Percentiles rank a stretch among this genome's conserved stretches.
phyloP scores from a whole-genome alignment of 1,140 invertebrate species.

The Eriosoma lanigerum region DNA sequence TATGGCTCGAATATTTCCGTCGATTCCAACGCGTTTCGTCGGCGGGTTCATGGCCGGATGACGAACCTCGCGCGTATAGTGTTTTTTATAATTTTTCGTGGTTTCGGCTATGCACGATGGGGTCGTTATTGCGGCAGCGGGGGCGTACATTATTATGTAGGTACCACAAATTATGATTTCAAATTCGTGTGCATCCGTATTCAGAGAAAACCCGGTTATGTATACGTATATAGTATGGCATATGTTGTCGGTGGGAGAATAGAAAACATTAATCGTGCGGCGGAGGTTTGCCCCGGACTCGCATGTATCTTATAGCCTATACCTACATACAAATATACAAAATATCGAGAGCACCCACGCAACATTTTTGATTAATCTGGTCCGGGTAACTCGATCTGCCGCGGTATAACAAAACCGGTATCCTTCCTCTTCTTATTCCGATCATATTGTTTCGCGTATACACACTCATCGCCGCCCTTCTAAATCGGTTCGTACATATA shows the following conservation, averaged over 20 bases:
- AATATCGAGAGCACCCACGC: slow-evolving; percentile 42
- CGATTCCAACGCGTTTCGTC: too few species aligned
- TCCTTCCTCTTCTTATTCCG: background rate
- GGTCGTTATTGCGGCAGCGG: background rate
- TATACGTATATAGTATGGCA: too few species aligned
- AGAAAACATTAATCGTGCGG: slow-evolving; percentile 46
- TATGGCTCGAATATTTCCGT: too few species aligned
- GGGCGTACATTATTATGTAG: background rate
- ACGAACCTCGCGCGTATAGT: background rate
- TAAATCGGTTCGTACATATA: background rate
- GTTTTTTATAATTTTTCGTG: background rate
- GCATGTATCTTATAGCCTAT: background rate
- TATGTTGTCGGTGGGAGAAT: background rate
- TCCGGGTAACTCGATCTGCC: slow-evolving; percentile 39
- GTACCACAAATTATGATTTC: slow-evolving; percentile 16
- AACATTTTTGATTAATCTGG: slow-evolving; percentile 51
- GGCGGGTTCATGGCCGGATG: background rate
- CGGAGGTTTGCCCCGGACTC: slow-evolving; percentile 27
- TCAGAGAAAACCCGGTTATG: too few species aligned
- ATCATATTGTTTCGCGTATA: too few species aligned
- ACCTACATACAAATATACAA: background rate
- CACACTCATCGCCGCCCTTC: background rate
- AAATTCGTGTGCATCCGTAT: background rate
- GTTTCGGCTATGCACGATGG: background rate
- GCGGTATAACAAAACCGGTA: slow-evolving; percentile 30